phyloP scores from a whole-genome alignment of 2,888 invertebrate genomes.

The Cephalotes varians region DNA sequence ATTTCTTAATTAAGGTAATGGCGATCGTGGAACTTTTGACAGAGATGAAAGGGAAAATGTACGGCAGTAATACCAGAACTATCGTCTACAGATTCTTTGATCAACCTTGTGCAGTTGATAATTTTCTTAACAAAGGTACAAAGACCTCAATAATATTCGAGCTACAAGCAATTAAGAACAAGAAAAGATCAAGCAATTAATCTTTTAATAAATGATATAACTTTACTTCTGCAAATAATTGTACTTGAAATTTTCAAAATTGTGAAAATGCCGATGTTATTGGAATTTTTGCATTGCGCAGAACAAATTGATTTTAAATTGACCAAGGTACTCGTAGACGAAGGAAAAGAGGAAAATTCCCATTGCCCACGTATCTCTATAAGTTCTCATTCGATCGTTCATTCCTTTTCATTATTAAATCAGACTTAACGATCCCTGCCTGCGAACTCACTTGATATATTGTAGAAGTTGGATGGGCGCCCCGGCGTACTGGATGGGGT shows the following conservation, averaged over 20 bases:
- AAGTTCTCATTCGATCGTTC: constrained; percentile 10
- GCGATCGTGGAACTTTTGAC: constrained; percentile 2
- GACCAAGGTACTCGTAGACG: background rate
- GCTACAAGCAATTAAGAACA: background rate
- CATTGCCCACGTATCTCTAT: constrained; percentile 56
- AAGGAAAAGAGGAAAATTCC: background rate
- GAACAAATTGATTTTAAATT: background rate
- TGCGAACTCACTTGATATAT: constrained; percentile 91
- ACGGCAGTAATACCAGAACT: background rate
- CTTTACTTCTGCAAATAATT: background rate
- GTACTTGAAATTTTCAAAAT: background rate
- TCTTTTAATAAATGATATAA: background rate
- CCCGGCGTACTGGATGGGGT: constrained; percentile 96
- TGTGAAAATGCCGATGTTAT: background rate
- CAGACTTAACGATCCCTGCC: constrained; percentile 59
- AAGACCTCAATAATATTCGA: background rate
- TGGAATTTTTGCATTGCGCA: background rate
- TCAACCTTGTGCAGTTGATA: background rate
- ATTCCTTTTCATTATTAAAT: constrained; percentile 43
- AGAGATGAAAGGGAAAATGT: constrained; percentile 22
- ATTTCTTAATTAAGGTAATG: constrained; percentile 47
- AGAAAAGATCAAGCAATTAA: background rate
- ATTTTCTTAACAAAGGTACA: constrained; percentile 5
- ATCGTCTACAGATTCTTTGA: background rate
- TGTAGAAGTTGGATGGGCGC: constrained; percentile 97